Percentiles rank a stretch among this genome's conserved stretches.
Evolutionary conservation across 2,113 vertebrate genomes (phyloP).

Genomic region (Paraplagusia blochii): DNA sequence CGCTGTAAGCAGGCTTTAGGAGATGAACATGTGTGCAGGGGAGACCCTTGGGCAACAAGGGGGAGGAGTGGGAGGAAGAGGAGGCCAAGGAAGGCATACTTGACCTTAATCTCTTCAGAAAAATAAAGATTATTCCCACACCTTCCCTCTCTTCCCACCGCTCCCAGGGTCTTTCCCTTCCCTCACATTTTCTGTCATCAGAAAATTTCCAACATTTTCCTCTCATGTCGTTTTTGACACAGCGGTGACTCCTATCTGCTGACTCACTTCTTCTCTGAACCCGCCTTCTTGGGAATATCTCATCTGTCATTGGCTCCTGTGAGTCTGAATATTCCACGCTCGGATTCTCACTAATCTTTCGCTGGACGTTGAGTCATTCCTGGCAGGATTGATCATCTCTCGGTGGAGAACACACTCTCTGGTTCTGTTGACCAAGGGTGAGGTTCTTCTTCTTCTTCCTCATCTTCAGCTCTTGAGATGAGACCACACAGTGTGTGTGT

Average conservation of each 20-base stretch:
- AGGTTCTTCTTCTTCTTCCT: slow-evolving; percentile 63
- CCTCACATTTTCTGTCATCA: slow-evolving; percentile 33
- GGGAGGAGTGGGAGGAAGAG: neutral
- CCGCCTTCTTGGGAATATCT: slow-evolving; percentile 46
- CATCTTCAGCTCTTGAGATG: slow-evolving; percentile 54
- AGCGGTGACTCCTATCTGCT: slow-evolving; percentile 41
- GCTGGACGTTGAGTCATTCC: slow-evolving; percentile 64
- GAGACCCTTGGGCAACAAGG: slow-evolving; percentile 24
- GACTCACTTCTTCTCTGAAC: slow-evolving; percentile 61
- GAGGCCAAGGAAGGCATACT: slow-evolving; percentile 5
- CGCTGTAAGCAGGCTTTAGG: slow-evolving; percentile 44
- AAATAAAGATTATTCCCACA: slow-evolving; percentile 17
- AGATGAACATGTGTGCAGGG: slow-evolving; percentile 37
- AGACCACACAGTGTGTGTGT: slow-evolving; percentile 77
- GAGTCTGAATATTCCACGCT: slow-evolving; percentile 18
- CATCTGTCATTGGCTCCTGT: slow-evolving; percentile 47
- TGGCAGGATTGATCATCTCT: slow-evolving; percentile 58
- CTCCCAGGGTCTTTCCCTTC: slow-evolving; percentile 49
- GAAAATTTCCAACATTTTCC: slow-evolving; percentile 36
- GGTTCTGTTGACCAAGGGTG: slow-evolving; percentile 79
- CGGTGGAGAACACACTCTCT: slow-evolving; percentile 52
- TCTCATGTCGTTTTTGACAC: slow-evolving; percentile 32
- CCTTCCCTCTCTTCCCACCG: slow-evolving; percentile 27
- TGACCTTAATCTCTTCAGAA: slow-evolving; percentile 38
- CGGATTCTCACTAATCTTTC: slow-evolving; percentile 8